Base-by-base conservation (phyloP, 1,140 invertebrate species). In the Drosophila sproati region DNA sequence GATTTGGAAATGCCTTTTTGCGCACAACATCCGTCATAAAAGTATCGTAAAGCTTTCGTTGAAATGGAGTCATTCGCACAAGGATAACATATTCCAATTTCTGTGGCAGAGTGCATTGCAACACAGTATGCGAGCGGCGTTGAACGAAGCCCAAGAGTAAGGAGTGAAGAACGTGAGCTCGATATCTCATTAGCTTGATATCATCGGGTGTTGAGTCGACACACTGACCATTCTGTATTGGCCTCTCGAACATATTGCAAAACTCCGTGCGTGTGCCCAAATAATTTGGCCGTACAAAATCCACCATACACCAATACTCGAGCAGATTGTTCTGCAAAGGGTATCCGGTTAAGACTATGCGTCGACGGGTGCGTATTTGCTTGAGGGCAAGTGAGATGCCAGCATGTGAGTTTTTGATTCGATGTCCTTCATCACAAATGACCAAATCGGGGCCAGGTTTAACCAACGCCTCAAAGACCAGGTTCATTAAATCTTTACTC, bases 271-370 rank as follows among this genome's bases (percentile, higher is more conserved):
- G 98, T 5, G 96, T 97, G 50, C 98, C 98, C 20, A 97, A 94
- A 94, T 97, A 97, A 93, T 98, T 98, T 0, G 98, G 98, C 48
- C 98, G 94, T 0, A 99, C 98, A 91, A 98, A 99, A 81, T 99
- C 98, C 3, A 98, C 97, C 98, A 98, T 98, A 89, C 97, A 98
- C 97, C 97, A 99, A 91, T 99, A 99, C 93, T 99, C 98, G 31
- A 98, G 93, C 2, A 99, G 93, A 93, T 99, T 99, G 92, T 99
- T 99, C 93, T 99, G 98, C n/a, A 99, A 92, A 0, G 98, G 98
- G 94, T 98, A 98, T 12, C 98, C 98, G 5, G 98, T 99, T 4
- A 99, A 93, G 2, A 99, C 98, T 28, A 99, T 95, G 57, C 98
- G 94, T 31, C 98, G 94, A 88, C 97, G 97, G 2, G 98, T 98